Evolutionary conservation across 1,140 invertebrate genomes (phyloP).

Genomic region (Sarcophaga peregrina): DNA sequence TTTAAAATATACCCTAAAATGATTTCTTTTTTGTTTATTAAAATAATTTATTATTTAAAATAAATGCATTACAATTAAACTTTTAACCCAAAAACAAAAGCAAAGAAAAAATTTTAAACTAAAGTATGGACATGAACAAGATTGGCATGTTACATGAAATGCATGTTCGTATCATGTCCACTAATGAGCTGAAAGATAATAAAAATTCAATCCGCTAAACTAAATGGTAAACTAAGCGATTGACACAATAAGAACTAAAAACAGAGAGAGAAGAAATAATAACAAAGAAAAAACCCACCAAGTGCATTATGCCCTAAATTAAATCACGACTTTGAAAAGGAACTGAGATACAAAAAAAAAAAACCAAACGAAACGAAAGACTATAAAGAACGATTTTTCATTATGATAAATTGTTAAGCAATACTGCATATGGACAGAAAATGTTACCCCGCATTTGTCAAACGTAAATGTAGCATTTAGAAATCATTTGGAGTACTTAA

Average conservation of each 20-base stretch:
- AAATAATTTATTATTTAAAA: no score
- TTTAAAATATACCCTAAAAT: no score
- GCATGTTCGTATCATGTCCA: slow-evolving; percentile 14
- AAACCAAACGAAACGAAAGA: no score
- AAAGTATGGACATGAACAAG: neutral
- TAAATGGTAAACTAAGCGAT: neutral
- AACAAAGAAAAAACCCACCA: neutral
- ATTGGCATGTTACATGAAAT: slow-evolving; percentile 14
- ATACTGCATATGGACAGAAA: neutral
- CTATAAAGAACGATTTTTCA: neutral
- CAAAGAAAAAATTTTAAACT: neutral
- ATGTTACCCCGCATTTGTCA: neutral
- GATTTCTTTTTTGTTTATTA: neutral
- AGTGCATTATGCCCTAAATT: slow-evolving; percentile 26
- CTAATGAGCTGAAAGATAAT: slow-evolving; percentile 5
- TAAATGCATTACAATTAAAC: neutral
- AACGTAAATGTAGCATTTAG: neutral
- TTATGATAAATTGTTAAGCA: neutral
- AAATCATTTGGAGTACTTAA: no score
- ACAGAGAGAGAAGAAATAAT: neutral
- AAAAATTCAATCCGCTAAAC: neutral
- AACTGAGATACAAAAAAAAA: neutral
- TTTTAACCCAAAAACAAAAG: neutral
- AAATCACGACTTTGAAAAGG: slow-evolving; percentile 24
- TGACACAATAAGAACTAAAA: neutral